These are phyloP conservation scores for Rafetus swinhoei DNA, from an alignment of 2,113 vertebrate species.

Conservation along the genomic window DNA sequence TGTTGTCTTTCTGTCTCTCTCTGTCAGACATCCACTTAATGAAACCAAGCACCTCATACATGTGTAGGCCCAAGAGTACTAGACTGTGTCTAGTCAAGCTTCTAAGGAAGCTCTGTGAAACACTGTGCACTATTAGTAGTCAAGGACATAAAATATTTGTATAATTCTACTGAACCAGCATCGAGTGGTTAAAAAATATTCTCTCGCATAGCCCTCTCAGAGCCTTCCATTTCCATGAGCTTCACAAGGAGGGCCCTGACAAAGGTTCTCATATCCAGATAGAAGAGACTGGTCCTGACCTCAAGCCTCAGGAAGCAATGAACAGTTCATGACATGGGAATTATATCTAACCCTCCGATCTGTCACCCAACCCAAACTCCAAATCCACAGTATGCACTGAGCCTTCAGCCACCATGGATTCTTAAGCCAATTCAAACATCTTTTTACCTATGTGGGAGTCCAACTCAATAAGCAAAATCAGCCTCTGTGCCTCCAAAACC, in stretches of 20 bases:
- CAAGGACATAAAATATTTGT: background rate
- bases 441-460: background rate
- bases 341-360: background rate
- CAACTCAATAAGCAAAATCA: background rate
- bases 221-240: background rate
- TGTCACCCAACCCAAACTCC: background rate
- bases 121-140: background rate
- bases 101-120: background rate
- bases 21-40: background rate
- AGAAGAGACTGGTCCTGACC: background rate
- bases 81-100: background rate
- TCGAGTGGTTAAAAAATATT: background rate
- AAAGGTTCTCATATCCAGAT: background rate
- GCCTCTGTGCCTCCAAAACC: background rate
- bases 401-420: background rate
- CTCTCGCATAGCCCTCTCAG: background rate
- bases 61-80: background rate
- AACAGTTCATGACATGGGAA: background rate
- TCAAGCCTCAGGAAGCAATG: background rate
- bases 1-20: background rate
- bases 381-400: background rate
- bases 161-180: background rate
- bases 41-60: background rate
- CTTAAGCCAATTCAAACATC: background rate
- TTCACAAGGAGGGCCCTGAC: background rate